Evolutionary conservation across 2,113 vertebrate genomes (phyloP).

Genomic region (Onychostoma macrolepis): DNA sequence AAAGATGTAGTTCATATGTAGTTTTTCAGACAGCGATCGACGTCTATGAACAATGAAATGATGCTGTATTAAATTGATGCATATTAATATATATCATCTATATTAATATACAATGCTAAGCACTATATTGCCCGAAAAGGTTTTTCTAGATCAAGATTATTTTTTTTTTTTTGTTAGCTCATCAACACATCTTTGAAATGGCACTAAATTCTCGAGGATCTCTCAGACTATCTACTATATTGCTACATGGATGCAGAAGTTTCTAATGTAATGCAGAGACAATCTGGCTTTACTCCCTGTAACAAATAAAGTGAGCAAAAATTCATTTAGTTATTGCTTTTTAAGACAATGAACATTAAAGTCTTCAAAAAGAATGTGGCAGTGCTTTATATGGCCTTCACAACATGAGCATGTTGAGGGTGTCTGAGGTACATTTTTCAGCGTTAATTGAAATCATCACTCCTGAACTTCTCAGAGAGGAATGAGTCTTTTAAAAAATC

Average conservation of each 20-base stretch:
- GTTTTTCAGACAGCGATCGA: not conserved
- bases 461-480: not conserved
- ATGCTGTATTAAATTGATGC: slow-evolving; percentile 11
- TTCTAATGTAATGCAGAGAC: slow-evolving; percentile 24
- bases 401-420: slow-evolving; percentile 36
- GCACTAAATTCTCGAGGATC: slow-evolving; percentile 59
- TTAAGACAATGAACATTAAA: slow-evolving; percentile 59
- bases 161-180: not conserved
- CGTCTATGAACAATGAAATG: not conserved
- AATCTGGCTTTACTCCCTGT: slow-evolving; percentile 42
- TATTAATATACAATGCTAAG: not conserved
- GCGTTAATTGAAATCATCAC: not conserved
- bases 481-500: not conserved
- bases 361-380: slow-evolving; percentile 52
- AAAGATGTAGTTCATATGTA: not conserved
- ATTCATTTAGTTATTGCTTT: slow-evolving; percentile 72
- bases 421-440: slow-evolving; percentile 36
- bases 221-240: slow-evolving; percentile 25
- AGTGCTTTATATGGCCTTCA: slow-evolving; percentile 56
- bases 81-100: not conserved
- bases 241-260: slow-evolving; percentile 48
- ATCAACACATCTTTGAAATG: slow-evolving; percentile 27
- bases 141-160: not conserved
- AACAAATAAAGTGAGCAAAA: slow-evolving; percentile 22
- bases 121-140: not conserved